These are phyloP conservation scores for Drosophila pruinosa DNA, from an alignment of 1,140 invertebrate species.

Conservation along the genomic window DNA sequence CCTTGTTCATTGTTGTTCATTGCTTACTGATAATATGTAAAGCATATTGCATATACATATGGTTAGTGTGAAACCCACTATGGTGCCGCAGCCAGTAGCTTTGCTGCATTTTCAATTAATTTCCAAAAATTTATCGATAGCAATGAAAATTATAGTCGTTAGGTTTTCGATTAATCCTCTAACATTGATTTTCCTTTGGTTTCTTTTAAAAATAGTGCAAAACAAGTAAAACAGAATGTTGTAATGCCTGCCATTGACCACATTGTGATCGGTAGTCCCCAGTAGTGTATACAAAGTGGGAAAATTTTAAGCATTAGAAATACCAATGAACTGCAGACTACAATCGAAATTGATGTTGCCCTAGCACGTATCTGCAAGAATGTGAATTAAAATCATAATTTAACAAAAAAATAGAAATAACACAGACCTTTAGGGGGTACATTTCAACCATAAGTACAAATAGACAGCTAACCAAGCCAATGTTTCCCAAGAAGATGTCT, in stretches of 20 bases:
- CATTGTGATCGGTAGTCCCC: conserved; percentile 68
- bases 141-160: neutral
- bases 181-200: conserved; percentile 78
- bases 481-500: conserved; percentile 69
- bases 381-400: neutral
- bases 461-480: conserved; percentile 66
- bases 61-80: no score
- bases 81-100: neutral
- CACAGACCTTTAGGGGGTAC: conserved; percentile 63
- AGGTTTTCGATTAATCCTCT: conserved; percentile 40
- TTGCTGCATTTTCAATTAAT: neutral
- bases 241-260: conserved; percentile 61
- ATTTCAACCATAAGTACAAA: conserved; percentile 73
- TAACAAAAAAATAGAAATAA: neutral
- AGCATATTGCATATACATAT: no score
- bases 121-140: conserved; percentile 4
- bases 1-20: no score
- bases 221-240: conserved; percentile 48
- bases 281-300: conserved; percentile 61
- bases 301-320: conserved; percentile 73
- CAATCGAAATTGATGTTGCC: conserved; percentile 58
- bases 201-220: conserved; percentile 64
- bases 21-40: no score
- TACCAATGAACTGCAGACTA: conserved; percentile 60
- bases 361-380: conserved; percentile 67